Conservation (phyloP, 1,140 invertebrate genomes). For the Megalopta genalis region DNA sequence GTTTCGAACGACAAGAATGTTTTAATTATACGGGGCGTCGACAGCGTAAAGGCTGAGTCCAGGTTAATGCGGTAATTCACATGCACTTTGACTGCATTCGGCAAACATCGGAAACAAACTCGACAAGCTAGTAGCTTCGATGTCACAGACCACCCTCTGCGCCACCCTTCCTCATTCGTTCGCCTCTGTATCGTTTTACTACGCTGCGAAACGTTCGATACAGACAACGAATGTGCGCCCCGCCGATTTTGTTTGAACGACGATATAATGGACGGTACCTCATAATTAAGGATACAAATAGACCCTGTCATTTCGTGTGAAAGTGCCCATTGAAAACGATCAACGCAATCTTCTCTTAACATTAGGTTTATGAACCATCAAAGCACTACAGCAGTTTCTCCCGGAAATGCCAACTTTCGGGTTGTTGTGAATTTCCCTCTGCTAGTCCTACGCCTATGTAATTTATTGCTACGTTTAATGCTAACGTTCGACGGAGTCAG, state of each 20-base stretch:
- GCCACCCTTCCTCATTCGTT: not conserved
- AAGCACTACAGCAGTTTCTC: too few relatives aligned
- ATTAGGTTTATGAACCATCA: too few relatives aligned
- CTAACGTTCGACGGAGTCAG: too few relatives aligned
- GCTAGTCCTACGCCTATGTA: too few relatives aligned
- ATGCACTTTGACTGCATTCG: conserved; percentile 77
- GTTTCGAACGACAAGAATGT: conserved; percentile 67
- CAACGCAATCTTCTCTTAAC: too few relatives aligned
- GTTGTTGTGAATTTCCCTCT: too few relatives aligned
- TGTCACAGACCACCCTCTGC: conserved; percentile 53
- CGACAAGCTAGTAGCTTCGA: conserved; percentile 64
- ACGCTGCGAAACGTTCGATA: conserved; percentile 52
- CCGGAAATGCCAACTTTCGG: too few relatives aligned
- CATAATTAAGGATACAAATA: too few relatives aligned
- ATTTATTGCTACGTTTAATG: too few relatives aligned
- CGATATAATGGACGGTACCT: not conserved
- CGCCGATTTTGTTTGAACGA: conserved; percentile 11
- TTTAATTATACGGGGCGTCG: conserved; percentile 70
- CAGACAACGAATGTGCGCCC: conserved; percentile 17
- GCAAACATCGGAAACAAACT: conserved; percentile 75
- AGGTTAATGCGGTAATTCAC: conserved; percentile 76
- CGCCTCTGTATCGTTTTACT: conserved; percentile 51
- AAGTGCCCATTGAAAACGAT: too few relatives aligned
- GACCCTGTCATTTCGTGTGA: too few relatives aligned
- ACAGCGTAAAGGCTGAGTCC: conserved; percentile 57